phyloP scores from a whole-genome alignment of 2,113 vertebrate species.

The Heterochromis multidens region DNA sequence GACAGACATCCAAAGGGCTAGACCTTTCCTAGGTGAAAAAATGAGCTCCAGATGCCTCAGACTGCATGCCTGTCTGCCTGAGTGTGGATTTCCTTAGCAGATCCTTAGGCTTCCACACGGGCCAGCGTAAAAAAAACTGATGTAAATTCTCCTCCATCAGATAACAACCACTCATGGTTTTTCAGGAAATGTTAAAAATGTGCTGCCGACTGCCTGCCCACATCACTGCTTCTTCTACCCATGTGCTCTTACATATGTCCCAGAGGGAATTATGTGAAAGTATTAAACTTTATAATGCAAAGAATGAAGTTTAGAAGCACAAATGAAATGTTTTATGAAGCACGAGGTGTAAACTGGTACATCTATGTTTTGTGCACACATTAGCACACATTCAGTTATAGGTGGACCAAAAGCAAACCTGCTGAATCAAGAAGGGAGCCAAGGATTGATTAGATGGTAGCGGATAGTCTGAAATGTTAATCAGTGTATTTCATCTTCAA shows the following conservation, averaged over 20 bases:
- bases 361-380: background rate
- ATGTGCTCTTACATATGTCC: constrained; percentile 30
- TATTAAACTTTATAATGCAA: constrained; percentile 30
- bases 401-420: background rate
- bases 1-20: constrained; percentile 18
- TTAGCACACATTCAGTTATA: background rate
- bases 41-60: constrained; percentile 38
- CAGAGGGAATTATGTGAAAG: constrained; percentile 10
- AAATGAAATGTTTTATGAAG: background rate
- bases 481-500: background rate
- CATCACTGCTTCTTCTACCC: constrained; percentile 41
- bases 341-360: background rate
- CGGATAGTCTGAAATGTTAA: background rate
- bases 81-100: constrained; percentile 61
- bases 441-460: background rate
- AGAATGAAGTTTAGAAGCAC: constrained; percentile 1
- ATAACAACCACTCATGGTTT: constrained; percentile 53
- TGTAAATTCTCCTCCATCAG: constrained; percentile 56
- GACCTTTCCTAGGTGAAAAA: constrained; percentile 21
- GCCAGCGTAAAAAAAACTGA: constrained; percentile 40
- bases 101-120: constrained; percentile 55
- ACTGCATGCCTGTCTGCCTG: constrained; percentile 35
- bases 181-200: constrained; percentile 69
- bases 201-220: constrained; percentile 30
- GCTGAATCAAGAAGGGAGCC: background rate